Evolutionary conservation across 37 sponge, comb jelly and placozoan genomes (phyloP).

Genomic region (Ephydatia muelleri): DNA sequence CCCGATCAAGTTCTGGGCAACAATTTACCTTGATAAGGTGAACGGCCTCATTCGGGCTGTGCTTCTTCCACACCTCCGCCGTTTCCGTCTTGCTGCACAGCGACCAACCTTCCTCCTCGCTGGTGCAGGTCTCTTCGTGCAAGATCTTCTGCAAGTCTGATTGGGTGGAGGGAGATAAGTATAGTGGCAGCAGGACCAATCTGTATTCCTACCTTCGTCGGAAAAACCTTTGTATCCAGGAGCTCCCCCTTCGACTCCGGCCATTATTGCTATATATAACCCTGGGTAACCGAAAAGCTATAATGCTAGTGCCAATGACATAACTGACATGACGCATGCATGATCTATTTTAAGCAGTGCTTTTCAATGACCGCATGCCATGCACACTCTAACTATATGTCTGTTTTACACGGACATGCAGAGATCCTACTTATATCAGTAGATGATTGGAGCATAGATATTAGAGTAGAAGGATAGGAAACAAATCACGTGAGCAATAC

Average conservation of each 20-base stretch:
- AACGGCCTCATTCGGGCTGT: conserved; percentile 23
- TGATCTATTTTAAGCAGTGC: too few species aligned
- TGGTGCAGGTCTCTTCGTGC: conserved; percentile 30
- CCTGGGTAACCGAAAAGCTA: too few species aligned
- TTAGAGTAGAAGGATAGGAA: too few species aligned
- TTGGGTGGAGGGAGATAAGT: not conserved
- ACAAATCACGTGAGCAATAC: too few species aligned
- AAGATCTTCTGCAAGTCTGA: conserved; percentile 42
- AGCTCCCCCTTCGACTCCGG: not conserved
- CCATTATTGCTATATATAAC: not conserved
- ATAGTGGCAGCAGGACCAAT: not conserved
- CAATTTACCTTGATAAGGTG: conserved; percentile 54
- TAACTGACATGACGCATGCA: too few species aligned
- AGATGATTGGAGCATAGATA: too few species aligned
- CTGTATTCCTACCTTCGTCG: not conserved
- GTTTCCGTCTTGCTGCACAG: conserved; percentile 30
- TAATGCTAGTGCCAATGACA: too few species aligned
- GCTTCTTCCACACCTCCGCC: conserved; percentile 55
- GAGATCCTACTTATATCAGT: too few species aligned
- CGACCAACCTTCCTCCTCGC: conserved; percentile 47
- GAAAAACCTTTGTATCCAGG: not conserved
- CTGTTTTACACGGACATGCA: too few species aligned
- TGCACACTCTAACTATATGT: too few species aligned
- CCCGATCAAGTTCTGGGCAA: not conserved
- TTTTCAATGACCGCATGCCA: too few species aligned